phyloP scores from a whole-genome alignment of 1,140 invertebrate species.

The Neodiprion pinetum region DNA sequence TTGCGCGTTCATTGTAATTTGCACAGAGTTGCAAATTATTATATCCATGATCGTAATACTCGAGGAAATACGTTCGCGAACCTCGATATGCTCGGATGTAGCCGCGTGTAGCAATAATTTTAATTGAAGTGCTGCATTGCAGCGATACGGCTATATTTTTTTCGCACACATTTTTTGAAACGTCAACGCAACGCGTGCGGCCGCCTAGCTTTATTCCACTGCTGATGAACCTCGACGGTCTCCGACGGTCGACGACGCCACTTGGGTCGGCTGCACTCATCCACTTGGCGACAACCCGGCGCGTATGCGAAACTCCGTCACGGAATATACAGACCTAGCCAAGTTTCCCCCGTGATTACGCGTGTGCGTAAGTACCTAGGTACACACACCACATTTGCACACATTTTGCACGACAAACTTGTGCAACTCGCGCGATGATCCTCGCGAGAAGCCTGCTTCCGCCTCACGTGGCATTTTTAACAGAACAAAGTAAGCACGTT shows the following conservation, averaged over 20 bases:
- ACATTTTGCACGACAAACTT: neutral
- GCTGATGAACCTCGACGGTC: neutral
- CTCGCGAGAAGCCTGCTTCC: too few relatives aligned
- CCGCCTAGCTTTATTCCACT: neutral
- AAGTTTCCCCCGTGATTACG: neutral
- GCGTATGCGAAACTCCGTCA: neutral
- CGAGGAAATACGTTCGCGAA: neutral
- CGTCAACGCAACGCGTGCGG: neutral
- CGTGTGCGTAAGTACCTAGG: neutral
- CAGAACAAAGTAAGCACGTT: too few relatives aligned
- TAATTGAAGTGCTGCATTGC: neutral
- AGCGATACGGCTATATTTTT: too few relatives aligned
- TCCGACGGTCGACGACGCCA: neutral
- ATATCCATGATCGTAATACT: too few relatives aligned
- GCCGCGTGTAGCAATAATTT: neutral
- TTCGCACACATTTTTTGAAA: too few relatives aligned
- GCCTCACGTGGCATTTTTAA: too few relatives aligned
- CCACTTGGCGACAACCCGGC: neutral
- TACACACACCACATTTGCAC: neutral
- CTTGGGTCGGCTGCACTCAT: neutral
- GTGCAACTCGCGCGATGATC: too few relatives aligned
- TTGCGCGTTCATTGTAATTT: too few relatives aligned
- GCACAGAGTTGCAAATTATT: too few relatives aligned
- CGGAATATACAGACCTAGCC: neutral
- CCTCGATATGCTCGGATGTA: too few relatives aligned